phyloP scores from a whole-genome alignment of 2,113 vertebrate species.

The Coptodon bakossiorum region DNA sequence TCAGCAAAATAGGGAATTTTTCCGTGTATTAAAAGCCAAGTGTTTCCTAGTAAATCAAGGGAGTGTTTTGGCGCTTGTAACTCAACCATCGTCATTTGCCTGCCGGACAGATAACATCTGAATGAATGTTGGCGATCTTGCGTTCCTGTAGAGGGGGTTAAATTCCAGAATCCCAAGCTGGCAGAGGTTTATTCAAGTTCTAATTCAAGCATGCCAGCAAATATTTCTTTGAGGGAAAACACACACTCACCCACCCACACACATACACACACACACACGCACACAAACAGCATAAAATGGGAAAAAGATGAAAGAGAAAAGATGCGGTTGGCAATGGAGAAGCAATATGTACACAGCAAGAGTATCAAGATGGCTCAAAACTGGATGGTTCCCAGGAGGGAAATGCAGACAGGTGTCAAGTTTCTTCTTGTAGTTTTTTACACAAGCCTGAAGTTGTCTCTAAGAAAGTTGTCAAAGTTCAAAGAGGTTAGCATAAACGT shows the following conservation, averaged over 20 bases:
- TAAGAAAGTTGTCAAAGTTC: constrained; percentile 1
- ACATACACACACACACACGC: not conserved
- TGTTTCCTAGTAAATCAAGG: not conserved
- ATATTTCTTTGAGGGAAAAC: constrained; percentile 40
- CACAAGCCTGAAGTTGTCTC: constrained; percentile 39
- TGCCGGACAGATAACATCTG: constrained; percentile 11
- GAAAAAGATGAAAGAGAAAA: not conserved
- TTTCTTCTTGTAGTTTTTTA: constrained; percentile 61
- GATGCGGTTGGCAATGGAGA: not conserved
- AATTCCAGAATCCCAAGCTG: constrained; percentile 24
- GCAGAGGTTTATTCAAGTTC: constrained; percentile 38
- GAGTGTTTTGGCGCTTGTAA: not conserved
- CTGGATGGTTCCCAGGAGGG: constrained; percentile 38
- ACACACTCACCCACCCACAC: not conserved
- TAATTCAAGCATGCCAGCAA: constrained; percentile 33
- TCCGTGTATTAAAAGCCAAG: not conserved
- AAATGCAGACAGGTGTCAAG: constrained; percentile 51
- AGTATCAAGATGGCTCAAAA: constrained; percentile 25
- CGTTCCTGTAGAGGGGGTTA: constrained; percentile 27
- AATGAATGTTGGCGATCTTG: constrained; percentile 2
- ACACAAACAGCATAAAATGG: not conserved
- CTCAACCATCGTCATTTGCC: not conserved
- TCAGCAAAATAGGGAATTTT: not conserved
- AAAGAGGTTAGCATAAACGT: not conserved
- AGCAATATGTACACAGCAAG: constrained; percentile 14